Evolutionary conservation across 2,797 vertebrate species (phyloP).

Genomic region (Naso thynnoides): DNA sequence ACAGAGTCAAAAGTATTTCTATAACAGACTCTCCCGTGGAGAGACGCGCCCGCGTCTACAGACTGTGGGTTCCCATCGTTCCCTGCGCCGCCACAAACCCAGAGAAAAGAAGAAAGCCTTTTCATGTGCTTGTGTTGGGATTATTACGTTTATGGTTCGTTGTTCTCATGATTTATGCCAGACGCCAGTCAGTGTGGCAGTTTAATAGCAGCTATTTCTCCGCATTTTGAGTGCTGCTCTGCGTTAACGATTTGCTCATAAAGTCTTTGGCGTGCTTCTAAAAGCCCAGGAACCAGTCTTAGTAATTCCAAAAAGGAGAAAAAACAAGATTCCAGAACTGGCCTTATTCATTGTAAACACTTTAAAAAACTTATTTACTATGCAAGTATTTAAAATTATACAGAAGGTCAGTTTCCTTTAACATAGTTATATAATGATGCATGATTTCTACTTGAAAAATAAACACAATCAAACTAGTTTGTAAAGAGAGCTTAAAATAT

Average conservation of each 20-base stretch:
- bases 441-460: constrained; percentile 47
- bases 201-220: constrained; percentile 78
- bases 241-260: constrained; percentile 77
- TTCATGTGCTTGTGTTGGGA: constrained; percentile 65
- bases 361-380: constrained; percentile 64
- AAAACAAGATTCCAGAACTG: constrained; percentile 44
- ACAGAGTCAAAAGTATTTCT: constrained; percentile 50
- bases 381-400: constrained; percentile 72
- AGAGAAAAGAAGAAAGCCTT: constrained; percentile 51
- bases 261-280: constrained; percentile 72
- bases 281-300: constrained; percentile 57
- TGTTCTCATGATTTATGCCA: constrained; percentile 79
- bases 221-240: constrained; percentile 70
- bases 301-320: constrained; percentile 52
- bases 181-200: constrained; percentile 73
- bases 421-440: constrained; percentile 25
- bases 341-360: constrained; percentile 60
- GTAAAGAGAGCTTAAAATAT: constrained; percentile 10
- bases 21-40: constrained; percentile 76
- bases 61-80: constrained; percentile 58
- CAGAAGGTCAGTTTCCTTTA: constrained; percentile 34
- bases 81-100: constrained; percentile 48
- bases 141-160: constrained; percentile 77
- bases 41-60: constrained; percentile 62
- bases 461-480: constrained; percentile 20